Conservation (phyloP, 2,113 vertebrate genomes). For the Tachuris rubrigastra region DNA sequence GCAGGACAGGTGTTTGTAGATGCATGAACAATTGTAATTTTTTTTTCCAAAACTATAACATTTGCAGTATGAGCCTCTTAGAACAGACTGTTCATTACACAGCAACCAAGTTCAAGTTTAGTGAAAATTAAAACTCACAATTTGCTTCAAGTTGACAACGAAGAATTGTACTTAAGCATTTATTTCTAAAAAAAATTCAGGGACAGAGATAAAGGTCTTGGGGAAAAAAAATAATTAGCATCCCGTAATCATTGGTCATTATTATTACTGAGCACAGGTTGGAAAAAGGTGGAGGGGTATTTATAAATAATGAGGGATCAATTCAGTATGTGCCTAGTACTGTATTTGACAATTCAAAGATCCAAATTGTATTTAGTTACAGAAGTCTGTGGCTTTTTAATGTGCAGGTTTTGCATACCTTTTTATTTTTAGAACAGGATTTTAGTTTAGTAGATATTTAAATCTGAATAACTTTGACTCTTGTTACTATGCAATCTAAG, state of each 20-base stretch:
- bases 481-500: background rate
- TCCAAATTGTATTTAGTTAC: background rate
- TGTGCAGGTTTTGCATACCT: background rate
- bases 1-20: background rate
- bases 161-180: background rate
- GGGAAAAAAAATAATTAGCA: background rate
- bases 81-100: background rate
- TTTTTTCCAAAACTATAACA: background rate
- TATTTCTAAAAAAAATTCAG: background rate
- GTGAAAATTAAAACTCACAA: background rate
- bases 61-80: background rate
- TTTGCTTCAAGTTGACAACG: background rate
- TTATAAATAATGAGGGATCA: background rate
- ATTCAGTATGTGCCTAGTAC: background rate
- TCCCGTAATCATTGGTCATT: background rate
- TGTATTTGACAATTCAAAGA: background rate
- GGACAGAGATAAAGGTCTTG: background rate
- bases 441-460: background rate
- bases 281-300: background rate
- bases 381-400: background rate
- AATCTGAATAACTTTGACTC: background rate
- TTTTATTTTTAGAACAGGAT: background rate
- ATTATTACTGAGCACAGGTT: background rate
- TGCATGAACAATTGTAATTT: background rate
- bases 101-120: background rate